A percentile compares a stretch with the other conserved stretches of the same genome.
phyloP scores from a whole-genome alignment of 2,797 vertebrate species.

The Aldrovandia affinis region DNA sequence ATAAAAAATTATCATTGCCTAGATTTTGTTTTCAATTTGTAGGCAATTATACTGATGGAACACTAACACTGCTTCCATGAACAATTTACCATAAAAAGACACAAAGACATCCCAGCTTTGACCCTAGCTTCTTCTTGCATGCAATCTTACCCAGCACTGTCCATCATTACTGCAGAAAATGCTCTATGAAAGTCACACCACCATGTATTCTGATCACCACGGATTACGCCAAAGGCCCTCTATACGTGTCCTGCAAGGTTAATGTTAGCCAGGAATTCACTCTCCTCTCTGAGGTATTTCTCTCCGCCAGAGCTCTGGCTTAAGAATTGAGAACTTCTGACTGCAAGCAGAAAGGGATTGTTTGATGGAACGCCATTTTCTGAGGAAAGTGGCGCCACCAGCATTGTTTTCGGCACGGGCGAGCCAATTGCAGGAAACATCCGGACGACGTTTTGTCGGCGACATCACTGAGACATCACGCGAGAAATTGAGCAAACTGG shows the following conservation, averaged over 20 bases:
- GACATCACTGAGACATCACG: constrained; percentile 51
- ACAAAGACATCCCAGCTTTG: too few species aligned
- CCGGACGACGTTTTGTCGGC: constrained; percentile 64
- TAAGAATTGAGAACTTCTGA: constrained; percentile 69
- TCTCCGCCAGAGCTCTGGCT: constrained; percentile 46
- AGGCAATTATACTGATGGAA: too few species aligned
- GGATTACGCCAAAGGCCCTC: constrained; percentile 40
- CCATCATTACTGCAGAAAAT: not conserved
- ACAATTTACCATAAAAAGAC: not conserved
- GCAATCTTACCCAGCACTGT: too few species aligned
- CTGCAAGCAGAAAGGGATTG: constrained; percentile 80
- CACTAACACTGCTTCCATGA: not conserved
- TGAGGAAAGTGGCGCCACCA: constrained; percentile 66
- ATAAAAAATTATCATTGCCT: too few species aligned
- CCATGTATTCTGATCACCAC: constrained; percentile 36
- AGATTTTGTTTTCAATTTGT: too few species aligned
- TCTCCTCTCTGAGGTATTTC: too few species aligned
- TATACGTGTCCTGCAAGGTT: constrained; percentile 43
- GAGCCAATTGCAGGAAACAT: constrained; percentile 64
- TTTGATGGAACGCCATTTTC: constrained; percentile 70
- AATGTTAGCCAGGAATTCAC: not conserved
- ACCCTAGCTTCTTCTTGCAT: not conserved
- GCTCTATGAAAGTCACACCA: constrained; percentile 31
- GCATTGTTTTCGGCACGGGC: constrained; percentile 65
- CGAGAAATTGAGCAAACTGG: constrained; percentile 39